Conservation (phyloP, 2,797 vertebrate genomes). For the Monodelphis domestica region DNA sequence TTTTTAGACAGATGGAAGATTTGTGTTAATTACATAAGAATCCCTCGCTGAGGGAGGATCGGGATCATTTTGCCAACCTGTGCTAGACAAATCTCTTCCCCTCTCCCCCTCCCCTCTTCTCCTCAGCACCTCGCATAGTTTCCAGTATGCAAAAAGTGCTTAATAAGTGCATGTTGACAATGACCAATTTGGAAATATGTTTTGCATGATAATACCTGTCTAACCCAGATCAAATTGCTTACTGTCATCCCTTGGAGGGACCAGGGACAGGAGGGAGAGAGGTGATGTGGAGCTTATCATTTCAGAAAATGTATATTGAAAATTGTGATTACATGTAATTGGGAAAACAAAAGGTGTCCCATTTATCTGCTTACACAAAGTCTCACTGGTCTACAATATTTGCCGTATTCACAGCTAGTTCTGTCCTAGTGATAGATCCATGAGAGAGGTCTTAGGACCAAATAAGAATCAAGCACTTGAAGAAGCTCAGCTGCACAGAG, state of each 20-base stretch:
- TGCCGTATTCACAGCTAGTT: constrained; percentile 27
- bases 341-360: too few species aligned
- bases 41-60: constrained; percentile 64
- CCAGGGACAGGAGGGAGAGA: too few species aligned
- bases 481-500: too few species aligned
- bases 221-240: too few species aligned
- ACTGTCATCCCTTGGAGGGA: too few species aligned
- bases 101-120: neutral
- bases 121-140: neutral
- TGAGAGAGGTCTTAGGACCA: constrained; percentile 57
- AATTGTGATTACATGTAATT: too few species aligned
- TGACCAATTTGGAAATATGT: too few species aligned
- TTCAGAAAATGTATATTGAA: too few species aligned
- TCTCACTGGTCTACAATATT: constrained; percentile 55
- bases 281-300: too few species aligned
- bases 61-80: constrained; percentile 68
- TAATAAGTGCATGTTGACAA: constrained; percentile 62
- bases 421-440: constrained; percentile 54
- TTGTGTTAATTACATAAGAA: constrained; percentile 79
- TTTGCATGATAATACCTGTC: too few species aligned
- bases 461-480: constrained; percentile 52
- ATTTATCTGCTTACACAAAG: constrained; percentile 62
- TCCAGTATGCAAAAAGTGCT: neutral
- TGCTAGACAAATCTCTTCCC: constrained; percentile 69
- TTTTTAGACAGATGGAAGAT: constrained; percentile 79